phyloP scores from a whole-genome alignment of 2,888 invertebrate species.

The Petrolisthes cinctipes region DNA sequence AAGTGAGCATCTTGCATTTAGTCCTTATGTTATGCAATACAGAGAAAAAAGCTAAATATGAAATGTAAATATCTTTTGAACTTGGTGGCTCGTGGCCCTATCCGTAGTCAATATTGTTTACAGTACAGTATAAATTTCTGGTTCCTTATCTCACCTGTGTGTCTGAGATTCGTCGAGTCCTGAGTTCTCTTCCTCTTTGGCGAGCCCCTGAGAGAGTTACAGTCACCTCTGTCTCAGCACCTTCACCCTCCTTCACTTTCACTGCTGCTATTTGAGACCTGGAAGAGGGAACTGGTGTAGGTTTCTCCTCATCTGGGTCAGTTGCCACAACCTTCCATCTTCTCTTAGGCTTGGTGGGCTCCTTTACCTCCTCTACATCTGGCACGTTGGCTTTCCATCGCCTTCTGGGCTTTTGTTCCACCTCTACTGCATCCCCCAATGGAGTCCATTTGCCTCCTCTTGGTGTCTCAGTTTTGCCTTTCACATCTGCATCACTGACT shows the following conservation, averaged over 20 bases:
- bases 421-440: slow-evolving; percentile 21
- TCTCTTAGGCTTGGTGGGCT: slow-evolving; percentile 1
- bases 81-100: too few species aligned
- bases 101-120: not conserved
- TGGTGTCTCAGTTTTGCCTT: slow-evolving; percentile 15
- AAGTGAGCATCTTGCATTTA: too few species aligned
- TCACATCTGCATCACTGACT: slow-evolving; percentile 26
- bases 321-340: slow-evolving; percentile 25
- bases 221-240: slow-evolving; percentile 60
- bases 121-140: not conserved
- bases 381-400: slow-evolving; percentile 12
- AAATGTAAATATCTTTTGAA: too few species aligned
- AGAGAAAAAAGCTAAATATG: too few species aligned
- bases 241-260: slow-evolving; percentile 5
- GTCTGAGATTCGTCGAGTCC: slow-evolving; percentile 61
- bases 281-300: not conserved
- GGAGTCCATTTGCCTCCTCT: slow-evolving; percentile 39
- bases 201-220: slow-evolving; percentile 31
- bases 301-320: slow-evolving; percentile 3
- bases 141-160: slow-evolving; percentile 46
- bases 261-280: not conserved
- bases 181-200: slow-evolving; percentile 42
- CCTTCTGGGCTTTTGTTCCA: slow-evolving; percentile 1
- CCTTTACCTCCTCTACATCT: slow-evolving; percentile 19
- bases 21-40: too few species aligned